Conservation (phyloP, 2,888 invertebrate genomes). For the Helicoverpa assulta region DNA sequence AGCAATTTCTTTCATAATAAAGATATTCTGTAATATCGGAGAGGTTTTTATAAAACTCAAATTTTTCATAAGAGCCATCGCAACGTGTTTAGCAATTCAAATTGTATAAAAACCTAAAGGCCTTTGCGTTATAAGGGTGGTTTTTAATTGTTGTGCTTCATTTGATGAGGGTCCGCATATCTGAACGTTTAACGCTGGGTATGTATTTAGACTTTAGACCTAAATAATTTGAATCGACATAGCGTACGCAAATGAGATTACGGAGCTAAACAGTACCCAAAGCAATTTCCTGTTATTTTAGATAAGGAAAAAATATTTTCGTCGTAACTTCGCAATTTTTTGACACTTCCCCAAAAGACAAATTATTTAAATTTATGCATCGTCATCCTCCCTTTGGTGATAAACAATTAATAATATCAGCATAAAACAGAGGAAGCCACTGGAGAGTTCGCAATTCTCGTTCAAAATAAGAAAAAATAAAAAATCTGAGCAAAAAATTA, state of each 20-base stretch:
- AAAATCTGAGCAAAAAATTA: background rate
- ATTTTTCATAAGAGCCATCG: constrained; percentile 61
- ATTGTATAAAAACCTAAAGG: constrained; percentile 65
- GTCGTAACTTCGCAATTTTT: constrained; percentile 15
- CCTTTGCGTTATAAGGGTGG: constrained; percentile 62
- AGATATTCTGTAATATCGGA: constrained; percentile 65
- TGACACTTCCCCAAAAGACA: constrained; percentile 33
- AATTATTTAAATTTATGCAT: constrained; percentile 51
- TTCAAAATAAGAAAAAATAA: background rate
- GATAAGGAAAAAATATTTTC: constrained; percentile 5
- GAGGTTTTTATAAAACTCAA: constrained; percentile 63
- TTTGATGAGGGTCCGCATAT: constrained; percentile 35
- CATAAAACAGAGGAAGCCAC: constrained; percentile 7
- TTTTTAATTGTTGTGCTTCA: constrained; percentile 66
- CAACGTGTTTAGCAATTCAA: constrained; percentile 73
- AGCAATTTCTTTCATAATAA: constrained; percentile 71
- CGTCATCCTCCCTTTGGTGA: constrained; percentile 30
- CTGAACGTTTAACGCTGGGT: background rate
- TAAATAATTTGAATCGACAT: constrained; percentile 22
- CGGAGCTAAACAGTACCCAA: background rate
- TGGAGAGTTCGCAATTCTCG: background rate
- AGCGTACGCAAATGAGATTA: constrained; percentile 30
- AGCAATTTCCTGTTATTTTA: constrained; percentile 16
- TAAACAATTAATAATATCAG: constrained; percentile 33
- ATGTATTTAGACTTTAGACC: constrained; percentile 24